Evolutionary conservation across 2,797 vertebrate species (phyloP), one percentile per base, ranked within the genome.

Genomic region (Hephaestus fuliginosus): DNA sequence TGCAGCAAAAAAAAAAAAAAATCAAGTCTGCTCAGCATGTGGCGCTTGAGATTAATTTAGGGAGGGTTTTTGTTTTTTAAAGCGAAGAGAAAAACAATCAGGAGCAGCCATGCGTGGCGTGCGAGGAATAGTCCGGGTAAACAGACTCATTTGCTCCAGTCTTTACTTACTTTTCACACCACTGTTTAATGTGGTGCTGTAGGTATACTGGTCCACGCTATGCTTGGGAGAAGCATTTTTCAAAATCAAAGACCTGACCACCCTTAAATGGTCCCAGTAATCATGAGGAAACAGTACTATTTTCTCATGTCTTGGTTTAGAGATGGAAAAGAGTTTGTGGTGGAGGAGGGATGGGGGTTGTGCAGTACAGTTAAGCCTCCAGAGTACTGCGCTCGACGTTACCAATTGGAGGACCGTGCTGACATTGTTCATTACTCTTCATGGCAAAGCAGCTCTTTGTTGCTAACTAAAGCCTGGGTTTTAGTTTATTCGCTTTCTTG

Each of bases 11-110:
- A 33, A 33, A 33, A 33, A 33, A 33, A 33, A 33, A 70, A 76
- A 58, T 63, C 39, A 51, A 65, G 66, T 57, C 51, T 78, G 43
- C 70, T 88, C 76, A 74, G 76, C 58, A 67, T 84, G 63, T 73
- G 74, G 67, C 65, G 62, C 75, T 66, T 68, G 70, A 79, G 85
- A 83, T 90, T 83, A 60, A 87, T 81, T 84, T 87, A 53, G 57
- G 76, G 41, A 61, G 12, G 4, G 22, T 64, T 64, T 86, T 52
- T 86, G 74, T 80, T 65, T 62, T 85, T 53, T 81, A 43, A 74
- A 33, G 70, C 18, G 15, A 68, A 25, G 17, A 33, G 22, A 56
- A 53, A 69, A 80, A 83, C 36, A 73, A 49, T 39, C 41, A 33
- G 69, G 64, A 48, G 76, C 72, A 69, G 43, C 43, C 67, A 48